Evolutionary conservation across 1,140 invertebrate genomes (phyloP).

Genomic region (Heliconius himera): DNA sequence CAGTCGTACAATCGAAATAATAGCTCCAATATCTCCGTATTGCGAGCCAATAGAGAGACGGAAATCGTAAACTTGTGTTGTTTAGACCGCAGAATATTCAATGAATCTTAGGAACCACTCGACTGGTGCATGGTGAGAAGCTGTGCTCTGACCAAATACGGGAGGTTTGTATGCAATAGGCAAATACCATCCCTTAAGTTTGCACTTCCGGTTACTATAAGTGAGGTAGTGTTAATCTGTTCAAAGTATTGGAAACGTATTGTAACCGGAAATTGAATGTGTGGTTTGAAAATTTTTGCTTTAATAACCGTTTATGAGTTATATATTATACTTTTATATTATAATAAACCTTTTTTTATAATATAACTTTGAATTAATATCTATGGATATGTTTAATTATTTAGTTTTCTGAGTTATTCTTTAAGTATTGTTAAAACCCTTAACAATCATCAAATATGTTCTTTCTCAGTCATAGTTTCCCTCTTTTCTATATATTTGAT

Average conservation of each 20-base stretch:
- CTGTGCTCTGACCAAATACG: conserved; percentile 35
- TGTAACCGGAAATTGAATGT: not conserved
- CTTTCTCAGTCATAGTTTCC: not conserved
- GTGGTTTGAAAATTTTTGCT: not conserved
- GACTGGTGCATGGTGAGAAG: conserved; percentile 28
- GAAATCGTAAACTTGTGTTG: conserved; percentile 18
- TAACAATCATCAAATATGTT: not conserved
- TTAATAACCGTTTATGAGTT: not conserved
- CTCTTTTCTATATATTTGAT: not conserved
- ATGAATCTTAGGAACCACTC: conserved; percentile 33
- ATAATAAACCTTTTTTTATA: no score
- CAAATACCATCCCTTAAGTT: conserved; percentile 29
- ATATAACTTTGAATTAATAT: no score
- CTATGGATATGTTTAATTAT: no score
- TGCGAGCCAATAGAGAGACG: conserved; percentile 6
- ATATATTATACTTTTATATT: no score
- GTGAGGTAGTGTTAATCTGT: conserved; percentile 18
- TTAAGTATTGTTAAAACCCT: no score
- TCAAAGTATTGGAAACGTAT: not conserved
- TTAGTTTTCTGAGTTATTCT: no score
- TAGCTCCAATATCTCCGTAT: not conserved
- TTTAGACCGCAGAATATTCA: conserved; percentile 21
- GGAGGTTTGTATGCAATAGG: conserved; percentile 25
- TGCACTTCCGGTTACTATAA: conserved; percentile 16
- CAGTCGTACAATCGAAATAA: conserved; percentile 3